Evolutionary conservation across 2,113 vertebrate genomes (phyloP).

Genomic region (Semicossyphus pulcher): DNA sequence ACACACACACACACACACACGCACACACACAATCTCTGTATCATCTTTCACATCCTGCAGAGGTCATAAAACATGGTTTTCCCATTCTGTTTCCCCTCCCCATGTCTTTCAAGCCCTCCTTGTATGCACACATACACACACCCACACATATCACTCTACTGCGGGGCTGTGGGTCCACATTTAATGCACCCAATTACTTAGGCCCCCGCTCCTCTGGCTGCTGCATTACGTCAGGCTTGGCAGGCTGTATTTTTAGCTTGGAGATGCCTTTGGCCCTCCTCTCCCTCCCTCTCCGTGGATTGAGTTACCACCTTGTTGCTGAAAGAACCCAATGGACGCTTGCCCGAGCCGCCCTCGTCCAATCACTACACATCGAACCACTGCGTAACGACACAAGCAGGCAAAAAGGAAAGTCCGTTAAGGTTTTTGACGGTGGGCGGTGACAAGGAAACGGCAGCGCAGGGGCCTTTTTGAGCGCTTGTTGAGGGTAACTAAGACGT

Average conservation of each 20-base stretch:
- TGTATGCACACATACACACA: slow-evolving; percentile 2
- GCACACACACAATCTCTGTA: slow-evolving; percentile 27
- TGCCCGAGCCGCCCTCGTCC: slow-evolving; percentile 29
- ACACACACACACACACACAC: not conserved
- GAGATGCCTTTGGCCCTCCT: slow-evolving; percentile 71
- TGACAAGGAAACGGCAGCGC: slow-evolving; percentile 24
- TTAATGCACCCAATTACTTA: slow-evolving; percentile 86
- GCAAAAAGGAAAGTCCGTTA: slow-evolving; percentile 37
- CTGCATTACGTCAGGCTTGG: slow-evolving; percentile 84
- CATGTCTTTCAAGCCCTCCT: slow-evolving; percentile 48
- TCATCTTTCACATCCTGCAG: slow-evolving; percentile 69
- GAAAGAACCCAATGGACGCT: slow-evolving; percentile 68
- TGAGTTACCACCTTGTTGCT: slow-evolving; percentile 81
- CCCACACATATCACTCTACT: slow-evolving; percentile 37
- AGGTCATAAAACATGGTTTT: slow-evolving; percentile 76
- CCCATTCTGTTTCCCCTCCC: slow-evolving; percentile 47
- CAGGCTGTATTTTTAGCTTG: slow-evolving; percentile 83
- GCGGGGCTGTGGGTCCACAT: slow-evolving; percentile 70
- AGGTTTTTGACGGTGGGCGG: slow-evolving; percentile 40
- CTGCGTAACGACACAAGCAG: slow-evolving; percentile 47
- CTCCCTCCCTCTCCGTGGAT: slow-evolving; percentile 66
- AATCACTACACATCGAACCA: slow-evolving; percentile 62
- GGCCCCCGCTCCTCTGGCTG: slow-evolving; percentile 60
- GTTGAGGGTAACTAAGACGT: slow-evolving; percentile 33
- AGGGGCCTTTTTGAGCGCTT: not conserved